These are phyloP conservation scores for Bombus picipes DNA, from an alignment of 1,140 invertebrate species.

Conservation along the genomic window DNA sequence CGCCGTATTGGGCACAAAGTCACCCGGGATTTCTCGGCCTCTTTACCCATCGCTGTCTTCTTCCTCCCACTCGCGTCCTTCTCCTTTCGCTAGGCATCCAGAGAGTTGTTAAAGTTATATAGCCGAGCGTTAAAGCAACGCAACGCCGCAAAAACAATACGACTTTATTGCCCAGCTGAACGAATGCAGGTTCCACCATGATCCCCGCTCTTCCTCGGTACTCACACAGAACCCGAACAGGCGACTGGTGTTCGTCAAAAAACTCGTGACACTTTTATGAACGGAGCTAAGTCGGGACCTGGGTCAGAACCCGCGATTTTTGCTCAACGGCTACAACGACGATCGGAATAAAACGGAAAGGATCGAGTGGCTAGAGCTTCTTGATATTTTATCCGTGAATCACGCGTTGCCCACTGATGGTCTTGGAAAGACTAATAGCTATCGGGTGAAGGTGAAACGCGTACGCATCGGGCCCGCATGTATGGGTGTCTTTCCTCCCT, in stretches of 20 bases:
- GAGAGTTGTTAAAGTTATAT: slow-evolving; percentile 80
- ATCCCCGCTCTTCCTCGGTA: too few relatives aligned
- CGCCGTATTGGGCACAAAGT: slow-evolving; percentile 74
- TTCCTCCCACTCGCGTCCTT: slow-evolving; percentile 5
- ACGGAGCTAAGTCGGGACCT: neutral
- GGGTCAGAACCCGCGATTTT: neutral
- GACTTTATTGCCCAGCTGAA: slow-evolving; percentile 73
- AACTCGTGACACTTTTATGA: slow-evolving; percentile 59
- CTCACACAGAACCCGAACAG: neutral
- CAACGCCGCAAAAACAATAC: slow-evolving; percentile 78
- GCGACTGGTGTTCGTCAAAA: slow-evolving; percentile 58
- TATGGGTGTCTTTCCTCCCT: slow-evolving; percentile 44
- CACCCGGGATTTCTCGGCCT: slow-evolving; percentile 40
- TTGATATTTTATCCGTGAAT: neutral
- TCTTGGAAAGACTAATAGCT: slow-evolving; percentile 28
- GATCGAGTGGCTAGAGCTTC: neutral
- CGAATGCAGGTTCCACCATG: neutral
- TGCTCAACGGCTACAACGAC: too few relatives aligned
- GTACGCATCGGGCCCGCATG: neutral
- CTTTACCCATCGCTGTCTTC: slow-evolving; percentile 28
- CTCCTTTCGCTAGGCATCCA: neutral
- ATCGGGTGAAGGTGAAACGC: slow-evolving; percentile 15
- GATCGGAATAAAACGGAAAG: neutral
- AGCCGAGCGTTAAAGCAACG: slow-evolving; percentile 75
- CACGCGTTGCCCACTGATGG: neutral